Conservation (phyloP, 1,140 invertebrate species). For the Sitophilus oryzae region DNA sequence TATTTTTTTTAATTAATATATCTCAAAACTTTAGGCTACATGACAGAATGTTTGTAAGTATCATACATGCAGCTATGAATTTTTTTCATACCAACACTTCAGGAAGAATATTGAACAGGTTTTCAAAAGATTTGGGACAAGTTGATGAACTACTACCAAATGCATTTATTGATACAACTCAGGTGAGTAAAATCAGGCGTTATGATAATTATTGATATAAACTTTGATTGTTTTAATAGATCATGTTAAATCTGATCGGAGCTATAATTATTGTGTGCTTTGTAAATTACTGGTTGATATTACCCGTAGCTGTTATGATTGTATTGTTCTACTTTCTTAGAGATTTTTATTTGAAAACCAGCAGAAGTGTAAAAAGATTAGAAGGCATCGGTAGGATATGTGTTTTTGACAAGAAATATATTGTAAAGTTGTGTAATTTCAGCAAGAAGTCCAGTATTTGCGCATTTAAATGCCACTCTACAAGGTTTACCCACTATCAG, state of each 20-base stretch:
- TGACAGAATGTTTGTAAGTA: constrained; percentile 57
- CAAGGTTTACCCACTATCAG: constrained; percentile 64
- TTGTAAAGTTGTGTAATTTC: no score
- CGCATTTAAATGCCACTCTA: constrained; percentile 59
- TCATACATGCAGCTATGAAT: constrained; percentile 52
- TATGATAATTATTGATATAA: no score
- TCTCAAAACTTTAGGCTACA: constrained; percentile 47
- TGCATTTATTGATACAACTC: constrained; percentile 27
- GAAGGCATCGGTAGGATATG: constrained; percentile 53
- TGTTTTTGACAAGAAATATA: no score
- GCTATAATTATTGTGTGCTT: constrained; percentile 32
- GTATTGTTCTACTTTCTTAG: constrained; percentile 67
- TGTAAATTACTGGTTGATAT: constrained; percentile 54
- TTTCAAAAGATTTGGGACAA: constrained; percentile 51
- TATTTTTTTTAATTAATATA: neutral
- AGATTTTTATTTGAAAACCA: constrained; percentile 62
- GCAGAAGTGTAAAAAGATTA: constrained; percentile 60
- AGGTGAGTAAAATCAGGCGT: constrained; percentile 10
- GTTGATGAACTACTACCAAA: constrained; percentile 41
- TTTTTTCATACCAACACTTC: constrained; percentile 56
- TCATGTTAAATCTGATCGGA: constrained; percentile 32
- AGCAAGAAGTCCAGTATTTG: constrained; percentile 62
- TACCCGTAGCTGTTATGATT: constrained; percentile 62
- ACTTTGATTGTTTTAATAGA: constrained; percentile 1
- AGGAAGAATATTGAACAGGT: constrained; percentile 51